Base-by-base conservation (phyloP, 2,888 invertebrate species). In the Tipula vernalis region DNA sequence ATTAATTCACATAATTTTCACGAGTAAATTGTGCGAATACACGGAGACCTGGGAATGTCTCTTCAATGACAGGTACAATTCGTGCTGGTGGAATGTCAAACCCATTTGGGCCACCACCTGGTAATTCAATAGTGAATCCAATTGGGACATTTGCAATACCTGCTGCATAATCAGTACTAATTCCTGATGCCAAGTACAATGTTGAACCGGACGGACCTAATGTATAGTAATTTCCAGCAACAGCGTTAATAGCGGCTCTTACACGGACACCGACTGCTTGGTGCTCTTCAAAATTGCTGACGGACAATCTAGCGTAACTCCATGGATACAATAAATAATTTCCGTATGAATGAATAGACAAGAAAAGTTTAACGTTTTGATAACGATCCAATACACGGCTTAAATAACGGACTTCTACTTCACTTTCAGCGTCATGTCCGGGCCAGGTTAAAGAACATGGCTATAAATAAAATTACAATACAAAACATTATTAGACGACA, bases 241-340 rank as follows among this genome's bases (percentile, higher is more conserved):
- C 84, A n/a, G 36, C 84, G 12, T 39, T 39, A 84, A 84, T 84
- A n/a, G 84, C 84, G n/a, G 36, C n/a, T 39, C 41, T n/a, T 1
- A 15, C 84, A n/a, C 41, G 36, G 5, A 39, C n/a, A 15, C 84
- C 84, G n/a, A 84, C 41, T 5, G 5, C 84, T 41, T 84, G 84
- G 28, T 84, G 84, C 0, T 84, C 84, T 15, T 15, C 39, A 39
- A 1, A 1, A 39, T 84, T 84, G 3, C 15, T 39, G 15, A 84
- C 10, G 2, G 36, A 39, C 5, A 0, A 5, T 39, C 84, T 39
- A 4, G 90, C 89, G 88, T 90, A 91, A 36, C 91, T 91, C 88
- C 90, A 91, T 83, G 91, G 91, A 90, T 91, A 91, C 89, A 91
- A 91, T 88, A 91, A 89, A 89, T 90, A 91, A 88, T 91, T 90